A percentile compares a stretch with the other conserved stretches of the same genome.
phyloP scores from a whole-genome alignment of 2,888 invertebrate genomes.

The Morpho deidamia region DNA sequence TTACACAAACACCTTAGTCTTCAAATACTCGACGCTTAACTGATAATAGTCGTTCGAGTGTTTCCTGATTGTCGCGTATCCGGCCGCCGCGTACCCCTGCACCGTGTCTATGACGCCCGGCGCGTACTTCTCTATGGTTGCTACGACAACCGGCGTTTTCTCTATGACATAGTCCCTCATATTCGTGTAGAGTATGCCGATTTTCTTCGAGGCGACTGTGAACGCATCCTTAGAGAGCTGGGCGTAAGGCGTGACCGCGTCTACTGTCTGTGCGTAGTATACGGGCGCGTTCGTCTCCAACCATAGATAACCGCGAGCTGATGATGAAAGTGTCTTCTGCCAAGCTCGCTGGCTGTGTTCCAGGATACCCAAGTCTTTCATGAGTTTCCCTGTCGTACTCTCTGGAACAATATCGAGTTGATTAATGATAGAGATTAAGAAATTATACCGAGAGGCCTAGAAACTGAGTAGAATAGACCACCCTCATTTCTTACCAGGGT shows the following conservation, averaged over 20 bases:
- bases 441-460: too few species aligned
- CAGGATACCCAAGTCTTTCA: constrained; percentile 81
- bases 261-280: constrained; percentile 77
- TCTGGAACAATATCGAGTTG: constrained; percentile 50
- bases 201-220: constrained; percentile 73
- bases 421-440: too few species aligned
- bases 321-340: constrained; percentile 78
- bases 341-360: constrained; percentile 81
- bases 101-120: constrained; percentile 84
- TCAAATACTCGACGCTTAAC: constrained; percentile 79
- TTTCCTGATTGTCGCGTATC: constrained; percentile 63
- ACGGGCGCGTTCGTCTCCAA: constrained; percentile 83
- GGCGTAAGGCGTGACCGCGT: constrained; percentile 79
- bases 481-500: too few species aligned
- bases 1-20: constrained; percentile 88
- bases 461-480: too few species aligned
- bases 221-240: constrained; percentile 79
- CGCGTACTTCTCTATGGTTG: constrained; percentile 81
- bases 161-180: constrained; percentile 67
- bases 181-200: constrained; percentile 65
- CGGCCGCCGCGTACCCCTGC: constrained; percentile 64
- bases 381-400: constrained; percentile 80
- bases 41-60: constrained; percentile 72
- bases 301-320: constrained; percentile 81
- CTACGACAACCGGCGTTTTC: constrained; percentile 65